phyloP scores from a whole-genome alignment of 2,113 vertebrate species.

The Azemiops feae region DNA sequence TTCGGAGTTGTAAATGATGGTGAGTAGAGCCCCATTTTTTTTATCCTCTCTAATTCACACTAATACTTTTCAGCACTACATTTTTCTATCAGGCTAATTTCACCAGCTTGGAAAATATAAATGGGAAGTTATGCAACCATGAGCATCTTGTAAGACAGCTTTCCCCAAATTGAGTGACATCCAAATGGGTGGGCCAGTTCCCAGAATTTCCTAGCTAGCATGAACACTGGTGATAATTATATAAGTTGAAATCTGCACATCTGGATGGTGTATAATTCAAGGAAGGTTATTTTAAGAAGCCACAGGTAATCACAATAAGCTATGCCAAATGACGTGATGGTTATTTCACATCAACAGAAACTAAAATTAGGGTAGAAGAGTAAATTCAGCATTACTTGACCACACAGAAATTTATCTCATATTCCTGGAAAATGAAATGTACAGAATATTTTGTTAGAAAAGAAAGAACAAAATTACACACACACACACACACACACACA shows the following conservation, averaged over 20 bases:
- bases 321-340: conserved; percentile 31
- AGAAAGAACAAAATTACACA: not conserved
- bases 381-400: conserved; percentile 10
- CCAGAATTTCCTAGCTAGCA: not conserved
- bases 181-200: not conserved
- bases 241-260: not conserved
- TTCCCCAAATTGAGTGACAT: not conserved
- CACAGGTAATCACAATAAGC: conserved; percentile 37
- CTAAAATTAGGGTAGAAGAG: conserved; percentile 36
- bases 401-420: not conserved
- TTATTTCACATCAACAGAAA: conserved; percentile 41
- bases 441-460: not conserved
- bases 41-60: not conserved
- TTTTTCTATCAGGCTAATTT: not conserved
- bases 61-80: not conserved
- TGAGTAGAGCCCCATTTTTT: not conserved
- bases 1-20: not conserved
- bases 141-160: conserved; percentile 4
- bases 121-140: not conserved
- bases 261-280: not conserved
- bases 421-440: conserved; percentile 1
- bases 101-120: not conserved
- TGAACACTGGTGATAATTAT: not conserved
- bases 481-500: not conserved
- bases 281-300: not conserved